These are phyloP conservation scores for Eulemur albifrons DNA, from an alignment of 2,797 vertebrate genomes.

Conservation along the genomic window DNA sequence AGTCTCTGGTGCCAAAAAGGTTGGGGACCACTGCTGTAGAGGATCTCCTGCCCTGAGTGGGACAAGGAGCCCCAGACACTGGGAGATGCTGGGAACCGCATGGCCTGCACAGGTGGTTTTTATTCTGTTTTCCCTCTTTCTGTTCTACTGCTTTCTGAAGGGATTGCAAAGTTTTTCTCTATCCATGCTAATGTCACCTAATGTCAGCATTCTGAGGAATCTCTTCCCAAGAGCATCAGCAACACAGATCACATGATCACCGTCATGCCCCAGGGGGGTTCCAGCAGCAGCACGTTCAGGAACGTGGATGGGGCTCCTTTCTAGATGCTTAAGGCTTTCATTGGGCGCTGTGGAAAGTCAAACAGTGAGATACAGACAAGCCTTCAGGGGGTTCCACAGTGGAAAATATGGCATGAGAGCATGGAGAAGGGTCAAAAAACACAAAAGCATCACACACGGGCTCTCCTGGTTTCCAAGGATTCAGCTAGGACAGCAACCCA, in stretches of 20 bases:
- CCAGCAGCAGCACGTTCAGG: background rate
- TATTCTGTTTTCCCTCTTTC: background rate
- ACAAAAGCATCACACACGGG: background rate
- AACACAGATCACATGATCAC: background rate
- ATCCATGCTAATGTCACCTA: background rate
- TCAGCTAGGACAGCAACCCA: background rate
- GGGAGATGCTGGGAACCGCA: background rate
- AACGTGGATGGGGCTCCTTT: background rate
- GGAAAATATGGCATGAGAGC: background rate
- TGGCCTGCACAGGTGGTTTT: background rate
- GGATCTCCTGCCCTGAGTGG: background rate
- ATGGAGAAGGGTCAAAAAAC: background rate
- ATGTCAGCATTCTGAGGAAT: background rate
- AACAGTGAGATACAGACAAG: background rate
- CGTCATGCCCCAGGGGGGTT: accelerated
- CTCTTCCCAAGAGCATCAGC: background rate
- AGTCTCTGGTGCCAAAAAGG: too few species aligned
- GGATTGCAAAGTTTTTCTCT: background rate
- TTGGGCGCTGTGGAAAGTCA: background rate
- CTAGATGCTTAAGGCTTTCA: background rate
- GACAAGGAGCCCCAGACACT: background rate
- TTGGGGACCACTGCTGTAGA: too few species aligned
- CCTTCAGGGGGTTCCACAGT: background rate
- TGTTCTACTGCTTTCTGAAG: background rate
- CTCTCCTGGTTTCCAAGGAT: background rate